Conservation (phyloP, 2,797 vertebrate genomes). For the Enteromius argenteus region DNA sequence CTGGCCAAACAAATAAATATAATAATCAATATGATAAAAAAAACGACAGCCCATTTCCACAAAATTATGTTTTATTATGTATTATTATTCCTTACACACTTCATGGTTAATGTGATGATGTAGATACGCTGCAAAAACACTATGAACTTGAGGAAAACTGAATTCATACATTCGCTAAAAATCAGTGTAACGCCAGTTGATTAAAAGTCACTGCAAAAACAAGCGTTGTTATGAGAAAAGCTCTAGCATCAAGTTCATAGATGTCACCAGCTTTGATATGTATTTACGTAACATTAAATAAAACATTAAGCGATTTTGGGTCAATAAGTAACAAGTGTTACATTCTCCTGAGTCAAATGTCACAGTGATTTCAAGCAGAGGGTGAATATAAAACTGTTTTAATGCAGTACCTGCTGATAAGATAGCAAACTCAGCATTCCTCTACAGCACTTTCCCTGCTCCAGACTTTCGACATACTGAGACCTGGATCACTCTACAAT, state of each 20-base stretch:
- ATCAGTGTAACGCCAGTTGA: background rate
- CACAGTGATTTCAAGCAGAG: constrained; percentile 46
- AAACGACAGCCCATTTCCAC: no score
- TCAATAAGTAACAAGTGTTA: background rate
- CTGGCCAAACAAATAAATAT: no score
- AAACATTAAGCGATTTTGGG: background rate
- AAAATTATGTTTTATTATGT: no score
- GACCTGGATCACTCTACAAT: background rate
- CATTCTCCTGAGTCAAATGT: constrained; percentile 20
- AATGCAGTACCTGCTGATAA: constrained; percentile 80
- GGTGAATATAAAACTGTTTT: constrained; percentile 53
- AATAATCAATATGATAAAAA: no score
- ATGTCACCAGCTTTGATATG: background rate
- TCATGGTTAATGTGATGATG: background rate
- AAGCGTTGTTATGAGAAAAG: background rate
- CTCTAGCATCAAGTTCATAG: background rate
- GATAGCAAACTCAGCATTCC: constrained; percentile 63
- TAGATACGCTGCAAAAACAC: background rate
- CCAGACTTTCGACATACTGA: background rate
- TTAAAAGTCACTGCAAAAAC: background rate
- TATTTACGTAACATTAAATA: background rate
- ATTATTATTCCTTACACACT: background rate
- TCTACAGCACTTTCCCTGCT: constrained; percentile 30
- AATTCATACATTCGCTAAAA: background rate
- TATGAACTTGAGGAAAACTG: background rate